Evolutionary conservation across 2,888 invertebrate species (phyloP), one percentile per base, ranked within the genome.

Genomic region (Philonicus albiceps): DNA sequence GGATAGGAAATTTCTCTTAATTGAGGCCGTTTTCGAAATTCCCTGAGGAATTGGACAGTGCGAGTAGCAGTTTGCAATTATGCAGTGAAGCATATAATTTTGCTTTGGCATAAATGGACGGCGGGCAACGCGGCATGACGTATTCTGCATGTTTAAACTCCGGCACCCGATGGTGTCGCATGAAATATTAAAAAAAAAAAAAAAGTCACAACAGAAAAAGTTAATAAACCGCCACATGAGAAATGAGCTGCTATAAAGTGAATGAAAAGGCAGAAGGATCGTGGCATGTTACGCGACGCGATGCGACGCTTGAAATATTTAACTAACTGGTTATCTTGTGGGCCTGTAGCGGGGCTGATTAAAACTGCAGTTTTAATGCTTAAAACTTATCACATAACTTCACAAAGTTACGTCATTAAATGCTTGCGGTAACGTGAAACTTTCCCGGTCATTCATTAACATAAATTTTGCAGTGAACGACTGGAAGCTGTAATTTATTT

Each of bases 371-470:
- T 76, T 76, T 76, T 76, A 76, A 76, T 76, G 76, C 40, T 74
- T 76, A 76, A 76, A 76, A 76, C n/a, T 76, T 76, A 76, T 76
- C 37, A 76, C 76, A 31, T 40, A 76, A 76, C 40, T 76, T 22
- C 76, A 19, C 37, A 76, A 76, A 76, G 76, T 76, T 76, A 19
- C 76, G 76, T 86, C 80, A 86, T 86, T 86, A 80, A 86, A 86
- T 86, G 80, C 80, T 80, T 34, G 78, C 49, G 80, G 80, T 64
- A 53, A 53, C 80, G 74, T 22, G 64, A 72, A 49, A 86, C 30
- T 73, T 86, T 86, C 53, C 37, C 34, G 86, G 81, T 16, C 81
- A 86, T 74, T 84, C 75, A 86, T 86, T 86, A 86, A 86, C 86
- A 86, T 86, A 86, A 86, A 86, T 86, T 86, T 86, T 27, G 37